A percentile compares a stretch with the other conserved stretches of the same genome.
Conservation (phyloP, 2,113 vertebrate genomes). For the Hemibagrus wyckioides region DNA sequence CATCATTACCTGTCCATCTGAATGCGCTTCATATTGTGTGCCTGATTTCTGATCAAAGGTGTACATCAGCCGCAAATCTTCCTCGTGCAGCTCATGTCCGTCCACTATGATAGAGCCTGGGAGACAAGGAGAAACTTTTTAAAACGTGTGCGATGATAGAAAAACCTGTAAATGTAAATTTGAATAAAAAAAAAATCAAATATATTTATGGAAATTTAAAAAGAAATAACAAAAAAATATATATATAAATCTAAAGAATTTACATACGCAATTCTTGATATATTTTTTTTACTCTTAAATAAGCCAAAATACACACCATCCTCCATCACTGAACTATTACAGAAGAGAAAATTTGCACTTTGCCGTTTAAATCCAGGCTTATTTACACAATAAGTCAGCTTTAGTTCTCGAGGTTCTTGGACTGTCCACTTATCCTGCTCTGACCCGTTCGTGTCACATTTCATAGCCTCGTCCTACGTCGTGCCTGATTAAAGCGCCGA, state of each 20-base stretch:
- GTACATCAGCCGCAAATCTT: constrained; percentile 92
- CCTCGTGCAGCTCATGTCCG: constrained; percentile 87
- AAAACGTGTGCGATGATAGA: too few relatives aligned
- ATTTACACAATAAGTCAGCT: constrained; percentile 16
- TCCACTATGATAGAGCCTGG: constrained; percentile 86
- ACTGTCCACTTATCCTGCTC: constrained; percentile 50
- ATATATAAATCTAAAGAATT: neutral
- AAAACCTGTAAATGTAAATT: neutral
- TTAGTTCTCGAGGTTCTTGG: constrained; percentile 19
- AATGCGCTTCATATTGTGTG: constrained; percentile 90
- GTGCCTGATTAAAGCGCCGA: constrained; percentile 64
- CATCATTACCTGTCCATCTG: constrained; percentile 84
- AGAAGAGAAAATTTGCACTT: neutral
- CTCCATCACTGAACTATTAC: neutral
- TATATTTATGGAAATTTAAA: neutral
- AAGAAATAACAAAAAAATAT: neutral
- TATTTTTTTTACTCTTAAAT: neutral
- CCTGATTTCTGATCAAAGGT: constrained; percentile 81
- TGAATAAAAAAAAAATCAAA: neutral
- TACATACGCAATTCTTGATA: neutral
- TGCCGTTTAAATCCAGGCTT: neutral
- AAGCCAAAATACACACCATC: neutral
- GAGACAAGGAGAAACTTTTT: neutral
- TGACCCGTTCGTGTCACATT: constrained; percentile 47
- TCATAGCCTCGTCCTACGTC: constrained; percentile 46